Conservation (phyloP, 2,888 invertebrate genomes). For the Leptodirus hochenwartii region DNA sequence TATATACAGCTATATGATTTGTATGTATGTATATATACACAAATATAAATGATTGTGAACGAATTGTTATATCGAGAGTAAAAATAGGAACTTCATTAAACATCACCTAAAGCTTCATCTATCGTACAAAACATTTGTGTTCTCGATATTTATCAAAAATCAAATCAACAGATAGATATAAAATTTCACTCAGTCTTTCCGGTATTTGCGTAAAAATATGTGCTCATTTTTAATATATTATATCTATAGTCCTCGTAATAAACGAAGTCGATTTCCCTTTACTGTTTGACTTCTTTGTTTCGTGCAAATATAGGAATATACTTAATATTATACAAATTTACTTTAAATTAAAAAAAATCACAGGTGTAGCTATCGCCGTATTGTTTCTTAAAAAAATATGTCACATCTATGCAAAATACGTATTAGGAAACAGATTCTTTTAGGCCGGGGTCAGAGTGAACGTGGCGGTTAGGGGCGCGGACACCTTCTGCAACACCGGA, state of each 20-base stretch:
- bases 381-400: constrained; percentile 27
- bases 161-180: constrained; percentile 32
- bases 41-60: constrained; percentile 25
- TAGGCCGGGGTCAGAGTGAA: constrained; percentile 89
- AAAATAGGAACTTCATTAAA: constrained; percentile 32
- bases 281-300: no score
- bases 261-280: constrained; percentile 25
- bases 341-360: constrained; percentile 30
- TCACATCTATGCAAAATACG: constrained; percentile 25
- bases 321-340: constrained; percentile 16
- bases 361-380: constrained; percentile 32
- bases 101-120: constrained; percentile 31
- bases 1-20: no score
- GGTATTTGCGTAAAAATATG: constrained; percentile 33
- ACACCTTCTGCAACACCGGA: constrained; percentile 77
- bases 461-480: constrained; percentile 73
- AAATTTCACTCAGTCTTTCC: constrained; percentile 35
- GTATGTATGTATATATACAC: no score
- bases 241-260: constrained; percentile 28
- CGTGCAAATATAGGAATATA: constrained; percentile 25
- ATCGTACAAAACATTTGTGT: constrained; percentile 29
- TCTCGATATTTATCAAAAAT: constrained; percentile 27
- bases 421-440: constrained; percentile 21
- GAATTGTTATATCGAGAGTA: constrained; percentile 29
- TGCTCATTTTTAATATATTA: no score